Evolutionary conservation across 2,113 vertebrate species (phyloP), one percentile per base, ranked within the genome.

Genomic region (Garra rufa): DNA sequence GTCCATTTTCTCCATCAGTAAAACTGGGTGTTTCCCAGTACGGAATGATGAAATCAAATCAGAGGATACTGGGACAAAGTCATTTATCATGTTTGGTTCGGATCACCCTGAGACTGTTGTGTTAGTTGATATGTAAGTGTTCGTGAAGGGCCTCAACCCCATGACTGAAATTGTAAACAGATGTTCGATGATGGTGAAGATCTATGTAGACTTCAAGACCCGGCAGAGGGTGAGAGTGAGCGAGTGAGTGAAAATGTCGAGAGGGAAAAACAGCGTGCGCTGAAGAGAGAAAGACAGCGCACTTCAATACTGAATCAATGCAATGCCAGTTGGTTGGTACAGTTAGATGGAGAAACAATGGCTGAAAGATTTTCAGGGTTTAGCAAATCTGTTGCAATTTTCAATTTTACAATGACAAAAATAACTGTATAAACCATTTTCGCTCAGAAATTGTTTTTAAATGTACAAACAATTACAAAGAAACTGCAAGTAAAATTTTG

Each of bases 111-210:
- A 65, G 82, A 63, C 44, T n/a, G 44, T n/a, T 78, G 63, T 71
- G 83, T 84, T 70, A 78, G 75, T 34, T 70, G 83, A 84, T 84
- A 57, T 57, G 48, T 76, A 71, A 78, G 75, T 84, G 59, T 80
- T 80, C 57, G 24, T 80, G 63, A 78, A 78, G 83, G 83, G 75
- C 75, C 83, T 71, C 83, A 71, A 69, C 61, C 61, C 43, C 50
- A 28, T 69, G 74, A 84, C 74, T 84, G 24, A 84, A 78, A 84
- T 78, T 84, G 75, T 84, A 78, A 84, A 78, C 83, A 84, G 83
- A 84, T 84, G 83, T 78, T 41, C 30, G 41, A 70, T 76, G 52
- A 57, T 41, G 61, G 48, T 59, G 46, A 69, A 69, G 74, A 69
- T 77, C 34, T 67, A 48, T 65, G 57, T 50, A 69, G 44, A 52